Evolutionary conservation across 2,888 invertebrate species (phyloP).

Genomic region (Auanema sp.): DNA sequence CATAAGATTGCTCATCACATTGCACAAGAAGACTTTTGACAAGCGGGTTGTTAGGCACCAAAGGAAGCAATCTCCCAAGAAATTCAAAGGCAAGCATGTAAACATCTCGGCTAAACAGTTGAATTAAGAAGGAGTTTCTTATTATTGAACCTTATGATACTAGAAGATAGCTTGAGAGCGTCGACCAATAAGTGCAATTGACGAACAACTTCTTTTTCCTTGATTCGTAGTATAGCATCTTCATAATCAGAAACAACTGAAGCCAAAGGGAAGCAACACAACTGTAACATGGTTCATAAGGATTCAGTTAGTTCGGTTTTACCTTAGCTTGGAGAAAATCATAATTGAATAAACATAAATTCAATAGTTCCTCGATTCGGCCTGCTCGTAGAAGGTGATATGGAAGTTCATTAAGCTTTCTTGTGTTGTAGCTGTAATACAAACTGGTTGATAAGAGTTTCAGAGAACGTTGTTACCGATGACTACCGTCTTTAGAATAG

Average conservation of each 20-base stretch:
- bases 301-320: neutral
- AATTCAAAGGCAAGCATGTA: constrained; percentile 94
- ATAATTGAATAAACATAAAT: constrained; percentile 92
- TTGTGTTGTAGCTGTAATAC: constrained; percentile 77
- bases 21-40: constrained; percentile 85
- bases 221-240: constrained; percentile 72
- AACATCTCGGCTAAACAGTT: constrained; percentile 75
- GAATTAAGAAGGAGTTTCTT: too few species aligned
- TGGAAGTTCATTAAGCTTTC: constrained; percentile 89
- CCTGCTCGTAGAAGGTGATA: constrained; percentile 89
- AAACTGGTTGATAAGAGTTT: too few species aligned
- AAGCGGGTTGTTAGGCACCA: constrained; percentile 77
- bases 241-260: constrained; percentile 92
- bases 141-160: constrained; percentile 65
- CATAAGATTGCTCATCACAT: constrained; percentile 81
- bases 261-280: constrained; percentile 82
- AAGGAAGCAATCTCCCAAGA: constrained; percentile 86
- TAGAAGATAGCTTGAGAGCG: constrained; percentile 88
- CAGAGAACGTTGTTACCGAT: constrained; percentile 20
- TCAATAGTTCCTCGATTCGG: constrained; percentile 84
- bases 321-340: constrained; percentile 92
- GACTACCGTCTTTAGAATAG: constrained; percentile 83
- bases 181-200: constrained; percentile 90
- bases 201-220: constrained; percentile 71
- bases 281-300: constrained; percentile 27